These are phyloP conservation scores for Pipistrellus pygmaeus DNA, from an alignment of 2,797 vertebrate species.

Conservation along the genomic window DNA sequence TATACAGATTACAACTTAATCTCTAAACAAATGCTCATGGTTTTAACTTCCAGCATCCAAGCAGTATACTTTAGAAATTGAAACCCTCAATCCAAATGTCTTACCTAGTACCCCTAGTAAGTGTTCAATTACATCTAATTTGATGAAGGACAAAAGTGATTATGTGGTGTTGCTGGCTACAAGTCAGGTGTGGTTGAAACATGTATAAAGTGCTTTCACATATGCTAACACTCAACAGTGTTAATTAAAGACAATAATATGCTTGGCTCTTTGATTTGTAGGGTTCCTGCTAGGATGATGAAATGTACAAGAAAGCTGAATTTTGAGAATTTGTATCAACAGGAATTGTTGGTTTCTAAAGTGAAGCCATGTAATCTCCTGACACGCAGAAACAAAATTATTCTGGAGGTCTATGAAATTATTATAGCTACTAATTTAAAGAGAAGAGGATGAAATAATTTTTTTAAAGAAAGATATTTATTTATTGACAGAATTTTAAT, in stretches of 20 bases:
- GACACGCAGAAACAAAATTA: not conserved
- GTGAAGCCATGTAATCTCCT: not conserved
- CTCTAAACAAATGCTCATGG: not conserved
- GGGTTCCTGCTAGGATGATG: not conserved
- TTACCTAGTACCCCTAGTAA: not conserved
- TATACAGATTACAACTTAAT: not conserved
- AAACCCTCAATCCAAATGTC: slow-evolving; percentile 15
- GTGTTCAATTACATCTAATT: slow-evolving; percentile 64
- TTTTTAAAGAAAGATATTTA: not conserved
- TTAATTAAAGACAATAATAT: slow-evolving; percentile 69
- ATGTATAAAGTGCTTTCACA: slow-evolving; percentile 46
- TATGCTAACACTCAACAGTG: slow-evolving; percentile 50
- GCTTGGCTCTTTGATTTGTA: slow-evolving; percentile 42
- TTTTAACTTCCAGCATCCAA: not conserved
- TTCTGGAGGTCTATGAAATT: not conserved
- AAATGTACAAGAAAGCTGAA: not conserved
- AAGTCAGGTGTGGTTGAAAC: slow-evolving; percentile 56
- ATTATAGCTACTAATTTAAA: not conserved
- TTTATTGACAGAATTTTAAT: not conserved
- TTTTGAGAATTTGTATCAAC: slow-evolving; percentile 29
- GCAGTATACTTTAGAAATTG: not conserved
- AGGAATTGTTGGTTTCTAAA: not conserved
- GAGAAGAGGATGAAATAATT: not conserved
- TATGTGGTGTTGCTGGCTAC: slow-evolving; percentile 55
- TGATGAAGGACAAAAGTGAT: slow-evolving; percentile 59